A percentile compares a stretch with the other conserved stretches of the same genome.
Conservation (phyloP, 2,797 vertebrate genomes). For the Cuculus canorus region DNA sequence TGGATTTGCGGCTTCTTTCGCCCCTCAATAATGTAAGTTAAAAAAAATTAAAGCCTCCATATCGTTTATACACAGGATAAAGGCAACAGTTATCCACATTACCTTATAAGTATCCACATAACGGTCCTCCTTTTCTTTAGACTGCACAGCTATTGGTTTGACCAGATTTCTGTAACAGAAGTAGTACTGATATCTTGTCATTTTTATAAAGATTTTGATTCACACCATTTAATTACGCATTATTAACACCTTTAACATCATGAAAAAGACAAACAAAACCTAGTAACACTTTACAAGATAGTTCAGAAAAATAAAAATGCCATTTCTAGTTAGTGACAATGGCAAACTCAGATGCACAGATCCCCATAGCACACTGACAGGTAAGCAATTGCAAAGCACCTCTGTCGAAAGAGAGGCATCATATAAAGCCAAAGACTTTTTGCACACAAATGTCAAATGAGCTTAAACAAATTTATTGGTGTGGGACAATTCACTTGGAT, state of each 20-base stretch:
- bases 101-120: constrained; percentile 98
- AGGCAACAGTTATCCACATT: background rate
- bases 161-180: constrained; percentile 85
- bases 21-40: background rate
- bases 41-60: background rate
- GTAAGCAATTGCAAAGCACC: background rate
- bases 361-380: background rate
- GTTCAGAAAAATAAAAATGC: background rate
- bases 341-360: background rate
- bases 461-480: background rate
- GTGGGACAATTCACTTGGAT: background rate
- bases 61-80: background rate
- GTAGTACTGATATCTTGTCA: background rate
- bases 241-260: background rate
- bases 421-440: background rate
- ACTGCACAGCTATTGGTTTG: constrained; percentile 98
- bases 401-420: background rate
- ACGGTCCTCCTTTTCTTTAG: constrained; percentile 98
- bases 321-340: background rate
- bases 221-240: background rate
- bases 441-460: background rate
- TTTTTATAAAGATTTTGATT: background rate
- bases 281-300: background rate
- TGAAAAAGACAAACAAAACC: background rate
- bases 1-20: background rate